These are phyloP conservation scores for Folsomia candida DNA, from an alignment of 2,888 invertebrate genomes.

Conservation along the genomic window DNA sequence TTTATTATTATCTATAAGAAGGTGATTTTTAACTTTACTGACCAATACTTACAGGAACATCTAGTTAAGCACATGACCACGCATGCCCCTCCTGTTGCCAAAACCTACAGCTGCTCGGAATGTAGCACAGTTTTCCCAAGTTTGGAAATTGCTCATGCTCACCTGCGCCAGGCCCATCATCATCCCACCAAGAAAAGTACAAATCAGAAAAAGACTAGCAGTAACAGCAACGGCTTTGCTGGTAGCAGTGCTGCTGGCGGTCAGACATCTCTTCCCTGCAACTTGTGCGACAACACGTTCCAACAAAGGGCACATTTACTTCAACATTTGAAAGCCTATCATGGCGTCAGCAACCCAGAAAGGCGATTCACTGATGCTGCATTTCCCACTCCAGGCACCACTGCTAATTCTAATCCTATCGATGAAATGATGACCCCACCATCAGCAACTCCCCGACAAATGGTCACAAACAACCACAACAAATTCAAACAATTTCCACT, in stretches of 20 bases:
- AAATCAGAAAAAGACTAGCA: too few relatives aligned
- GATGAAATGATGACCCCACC: too few relatives aligned
- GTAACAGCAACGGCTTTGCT: too few relatives aligned
- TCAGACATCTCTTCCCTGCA: constrained; percentile 35
- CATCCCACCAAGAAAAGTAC: not conserved
- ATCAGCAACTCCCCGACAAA: not conserved
- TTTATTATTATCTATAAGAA: too few relatives aligned
- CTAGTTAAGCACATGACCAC: constrained; percentile 43
- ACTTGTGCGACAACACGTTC: constrained; percentile 45
- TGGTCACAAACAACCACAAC: not conserved
- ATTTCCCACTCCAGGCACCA: too few relatives aligned
- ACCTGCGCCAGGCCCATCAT: constrained; percentile 41
- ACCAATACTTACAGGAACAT: constrained; percentile 36
- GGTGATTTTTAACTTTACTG: too few relatives aligned
- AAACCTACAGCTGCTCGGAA: constrained; percentile 35
- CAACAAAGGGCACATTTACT: constrained; percentile 33
- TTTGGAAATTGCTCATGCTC: constrained; percentile 46
- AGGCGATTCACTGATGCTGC: too few relatives aligned
- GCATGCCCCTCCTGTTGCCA: constrained; percentile 45
- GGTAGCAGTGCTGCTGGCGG: not conserved
- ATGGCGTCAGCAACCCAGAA: constrained; percentile 25
- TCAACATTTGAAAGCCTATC: constrained; percentile 40
- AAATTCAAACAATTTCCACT: too few relatives aligned
- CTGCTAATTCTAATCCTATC: too few relatives aligned
- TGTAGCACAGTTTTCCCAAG: constrained; percentile 45